Evolutionary conservation across 1,140 invertebrate genomes (phyloP).

Genomic region (Papilio helenus): DNA sequence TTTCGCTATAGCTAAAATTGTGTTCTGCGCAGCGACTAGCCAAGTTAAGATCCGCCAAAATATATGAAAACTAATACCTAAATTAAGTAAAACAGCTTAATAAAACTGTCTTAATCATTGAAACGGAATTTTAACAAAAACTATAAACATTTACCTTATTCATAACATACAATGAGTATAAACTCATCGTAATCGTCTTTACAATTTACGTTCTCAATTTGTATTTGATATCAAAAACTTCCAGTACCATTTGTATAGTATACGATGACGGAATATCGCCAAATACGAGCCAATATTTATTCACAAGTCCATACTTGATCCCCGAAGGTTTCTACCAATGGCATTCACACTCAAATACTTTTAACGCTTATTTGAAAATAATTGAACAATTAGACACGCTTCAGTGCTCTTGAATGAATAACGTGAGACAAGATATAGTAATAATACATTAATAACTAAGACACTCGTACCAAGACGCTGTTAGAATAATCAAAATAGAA

Average conservation of each 20-base stretch:
- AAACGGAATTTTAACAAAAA: background rate
- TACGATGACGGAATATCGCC: slow-evolving; percentile 4
- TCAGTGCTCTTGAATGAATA: slow-evolving; percentile 47
- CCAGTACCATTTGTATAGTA: background rate
- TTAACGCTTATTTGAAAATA: slow-evolving; percentile 29
- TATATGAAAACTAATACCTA: too few relatives aligned
- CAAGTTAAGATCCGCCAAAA: too few relatives aligned
- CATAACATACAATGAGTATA: slow-evolving; percentile 7
- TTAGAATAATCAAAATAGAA: slow-evolving; percentile 68
- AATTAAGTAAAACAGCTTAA: background rate
- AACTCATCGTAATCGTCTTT: background rate
- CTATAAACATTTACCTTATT: background rate
- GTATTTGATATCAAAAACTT: background rate
- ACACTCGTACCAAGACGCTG: slow-evolving; percentile 82
- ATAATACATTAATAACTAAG: slow-evolving; percentile 69
- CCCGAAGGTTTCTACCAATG: slow-evolving; percentile 20
- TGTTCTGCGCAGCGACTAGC: too few relatives aligned
- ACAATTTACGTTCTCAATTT: background rate
- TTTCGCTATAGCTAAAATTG: too few relatives aligned
- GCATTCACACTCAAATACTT: slow-evolving; percentile 19
- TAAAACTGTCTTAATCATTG: background rate
- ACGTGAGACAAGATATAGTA: slow-evolving; percentile 50
- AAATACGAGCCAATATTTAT: slow-evolving; percentile 23
- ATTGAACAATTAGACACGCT: slow-evolving; percentile 30
- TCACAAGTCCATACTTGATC: slow-evolving; percentile 31